Conservation (phyloP, 2,797 vertebrate genomes). For the Sebastes melanostomus region DNA sequence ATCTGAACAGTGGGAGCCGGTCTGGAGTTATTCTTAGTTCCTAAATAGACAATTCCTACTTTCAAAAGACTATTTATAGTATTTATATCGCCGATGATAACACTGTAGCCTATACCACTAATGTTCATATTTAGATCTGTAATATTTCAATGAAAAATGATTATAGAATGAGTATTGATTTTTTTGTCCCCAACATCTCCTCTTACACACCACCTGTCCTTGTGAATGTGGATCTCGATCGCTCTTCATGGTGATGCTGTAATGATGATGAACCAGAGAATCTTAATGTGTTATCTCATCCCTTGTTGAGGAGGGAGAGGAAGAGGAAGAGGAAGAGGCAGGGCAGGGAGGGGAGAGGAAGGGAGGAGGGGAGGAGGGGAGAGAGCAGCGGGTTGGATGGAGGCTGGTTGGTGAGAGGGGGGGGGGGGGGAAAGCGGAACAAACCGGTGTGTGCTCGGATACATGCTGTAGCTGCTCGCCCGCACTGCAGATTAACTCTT, state of each 20-base stretch:
- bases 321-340: constrained; percentile 56
- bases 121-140: not conserved
- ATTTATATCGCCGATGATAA: not conserved
- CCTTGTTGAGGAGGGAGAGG: constrained; percentile 31
- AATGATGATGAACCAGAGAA: constrained; percentile 18
- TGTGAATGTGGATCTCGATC: not conserved
- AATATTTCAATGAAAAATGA: not conserved
- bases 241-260: not conserved
- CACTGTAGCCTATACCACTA: not conserved
- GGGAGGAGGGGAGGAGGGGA: constrained; percentile 43
- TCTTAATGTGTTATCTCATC: constrained; percentile 64
- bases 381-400: constrained; percentile 28
- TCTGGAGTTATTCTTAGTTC: not conserved
- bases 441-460: constrained; percentile 85
- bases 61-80: not conserved
- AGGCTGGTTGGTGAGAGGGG: constrained; percentile 19
- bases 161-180: too few relatives aligned
- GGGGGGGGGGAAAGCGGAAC: constrained; percentile 76
- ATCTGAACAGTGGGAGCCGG: not conserved
- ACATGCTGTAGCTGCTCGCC: constrained; percentile 83
- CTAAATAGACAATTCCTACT: not conserved
- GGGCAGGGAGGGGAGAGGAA: constrained; percentile 47
- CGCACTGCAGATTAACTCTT: constrained; percentile 89
- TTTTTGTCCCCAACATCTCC: not conserved
- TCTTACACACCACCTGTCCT: not conserved